Conservation (phyloP, 2,113 vertebrate genomes). For the Lampris incognitus region DNA sequence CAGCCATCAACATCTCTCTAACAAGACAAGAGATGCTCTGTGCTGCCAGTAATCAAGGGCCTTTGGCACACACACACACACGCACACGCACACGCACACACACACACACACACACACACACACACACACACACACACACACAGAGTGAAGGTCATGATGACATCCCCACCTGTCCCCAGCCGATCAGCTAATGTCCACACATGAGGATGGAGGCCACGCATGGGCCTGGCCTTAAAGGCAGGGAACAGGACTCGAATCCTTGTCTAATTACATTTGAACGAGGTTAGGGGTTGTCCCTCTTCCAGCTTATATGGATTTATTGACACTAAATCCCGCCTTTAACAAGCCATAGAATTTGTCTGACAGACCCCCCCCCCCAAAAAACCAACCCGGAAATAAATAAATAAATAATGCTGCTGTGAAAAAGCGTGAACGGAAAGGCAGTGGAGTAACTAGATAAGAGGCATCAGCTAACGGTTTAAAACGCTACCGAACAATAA, state of each 20-base stretch:
- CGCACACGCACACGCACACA: constrained; percentile 20
- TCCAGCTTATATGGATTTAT: constrained; percentile 68
- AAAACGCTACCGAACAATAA: constrained; percentile 56
- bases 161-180: constrained; percentile 79
- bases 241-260: constrained; percentile 50
- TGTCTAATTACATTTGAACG: constrained; percentile 69
- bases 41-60: constrained; percentile 47
- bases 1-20: constrained; percentile 68
- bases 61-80: constrained; percentile 21
- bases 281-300: constrained; percentile 54
- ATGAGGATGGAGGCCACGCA: constrained; percentile 53
- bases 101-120: constrained; percentile 26
- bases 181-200: constrained; percentile 75
- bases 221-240: constrained; percentile 50
- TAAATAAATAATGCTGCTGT: constrained; percentile 61
- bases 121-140: constrained; percentile 23
- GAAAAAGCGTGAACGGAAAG: constrained; percentile 26
- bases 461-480: constrained; percentile 74
- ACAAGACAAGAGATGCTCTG: constrained; percentile 62
- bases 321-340: constrained; percentile 65
- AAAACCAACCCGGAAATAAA: neutral
- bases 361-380: constrained; percentile 20
- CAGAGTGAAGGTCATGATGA: constrained; percentile 65
- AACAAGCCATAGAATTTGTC: constrained; percentile 65
- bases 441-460: constrained; percentile 45